A percentile compares a stretch with the other conserved stretches of the same genome.
Evolutionary conservation across 2,888 invertebrate species (phyloP).

Genomic region (Thumatha senex): DNA sequence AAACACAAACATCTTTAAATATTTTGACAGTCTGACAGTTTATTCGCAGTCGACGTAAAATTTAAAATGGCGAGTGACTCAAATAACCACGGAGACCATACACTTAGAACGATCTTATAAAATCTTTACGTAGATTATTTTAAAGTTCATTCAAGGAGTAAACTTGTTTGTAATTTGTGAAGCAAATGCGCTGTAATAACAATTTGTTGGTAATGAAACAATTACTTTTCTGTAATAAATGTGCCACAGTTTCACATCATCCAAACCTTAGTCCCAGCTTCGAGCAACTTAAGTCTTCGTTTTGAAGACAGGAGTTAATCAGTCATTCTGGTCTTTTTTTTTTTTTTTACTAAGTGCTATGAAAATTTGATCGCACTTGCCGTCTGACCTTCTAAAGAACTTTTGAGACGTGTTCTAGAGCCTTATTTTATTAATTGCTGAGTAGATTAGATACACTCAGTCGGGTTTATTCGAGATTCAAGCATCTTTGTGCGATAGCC

Average conservation of each 20-base stretch:
- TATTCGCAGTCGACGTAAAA: slow-evolving; percentile 48
- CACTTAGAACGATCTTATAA: not conserved
- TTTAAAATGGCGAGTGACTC: slow-evolving; percentile 50
- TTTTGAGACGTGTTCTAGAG: no score
- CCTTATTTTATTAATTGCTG: no score
- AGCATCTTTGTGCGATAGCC: no score
- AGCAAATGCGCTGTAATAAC: slow-evolving; percentile 17
- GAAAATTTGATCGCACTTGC: no score
- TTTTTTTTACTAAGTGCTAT: no score
- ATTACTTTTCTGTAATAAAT: slow-evolving; percentile 3
- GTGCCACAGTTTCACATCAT: not conserved
- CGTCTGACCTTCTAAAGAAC: no score
- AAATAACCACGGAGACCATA: slow-evolving; percentile 11
- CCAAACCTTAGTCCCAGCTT: not conserved
- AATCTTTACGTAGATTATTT: not conserved
- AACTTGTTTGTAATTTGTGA: slow-evolving; percentile 13
- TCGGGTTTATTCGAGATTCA: no score
- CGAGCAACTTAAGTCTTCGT: no score
- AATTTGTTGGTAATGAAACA: slow-evolving; percentile 13
- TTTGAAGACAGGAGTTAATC: no score
- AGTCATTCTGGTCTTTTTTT: no score
- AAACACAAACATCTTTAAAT: slow-evolving; percentile 44
- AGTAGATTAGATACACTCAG: no score
- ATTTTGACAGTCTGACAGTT: slow-evolving; percentile 57
- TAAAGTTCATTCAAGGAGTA: slow-evolving; percentile 7